Percentiles rank a stretch among this genome's conserved stretches.
These are phyloP conservation scores for Myopa testacea DNA, from an alignment of 2,888 invertebrate species.

Conservation along the genomic window DNA sequence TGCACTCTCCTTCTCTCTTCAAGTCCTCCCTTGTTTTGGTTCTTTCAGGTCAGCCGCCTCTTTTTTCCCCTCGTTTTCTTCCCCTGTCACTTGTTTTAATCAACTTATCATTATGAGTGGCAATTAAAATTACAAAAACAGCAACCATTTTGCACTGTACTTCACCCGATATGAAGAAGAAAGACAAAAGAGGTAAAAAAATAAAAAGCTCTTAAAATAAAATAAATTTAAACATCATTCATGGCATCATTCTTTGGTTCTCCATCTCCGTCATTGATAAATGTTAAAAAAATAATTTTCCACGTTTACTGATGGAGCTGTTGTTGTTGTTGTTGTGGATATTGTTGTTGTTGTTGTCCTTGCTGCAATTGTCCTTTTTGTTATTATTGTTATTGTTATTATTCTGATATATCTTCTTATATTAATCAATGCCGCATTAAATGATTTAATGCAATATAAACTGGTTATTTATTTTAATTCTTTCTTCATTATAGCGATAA, in stretches of 20 bases:
- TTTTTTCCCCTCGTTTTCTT: neutral
- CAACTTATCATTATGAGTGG: constrained; percentile 4
- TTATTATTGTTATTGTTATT: constrained; percentile 14
- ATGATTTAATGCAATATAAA: neutral
- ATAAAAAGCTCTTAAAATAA: neutral
- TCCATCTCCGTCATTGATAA: too few species aligned
- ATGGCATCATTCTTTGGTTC: too few species aligned
- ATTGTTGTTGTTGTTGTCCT: neutral
- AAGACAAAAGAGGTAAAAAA: neutral
- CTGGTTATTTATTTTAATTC: too few species aligned
- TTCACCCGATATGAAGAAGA: neutral
- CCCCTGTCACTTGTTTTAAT: neutral
- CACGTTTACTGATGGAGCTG: too few species aligned
- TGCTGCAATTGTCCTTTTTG: neutral
- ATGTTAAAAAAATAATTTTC: too few species aligned
- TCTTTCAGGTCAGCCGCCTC: too few species aligned
- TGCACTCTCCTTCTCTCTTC: neutral
- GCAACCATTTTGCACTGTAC: neutral
- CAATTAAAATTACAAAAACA: constrained; percentile 9
- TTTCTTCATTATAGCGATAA: too few species aligned
- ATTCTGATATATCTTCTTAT: constrained; percentile 1
- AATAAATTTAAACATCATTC: too few species aligned
- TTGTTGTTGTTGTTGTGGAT: neutral
- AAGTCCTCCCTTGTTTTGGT: too few species aligned
- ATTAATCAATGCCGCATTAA: constrained; percentile 15